A percentile compares a stretch with the other conserved stretches of the same genome.
Conservation (phyloP, 2,797 vertebrate species). For the Sebastes variabilis region DNA sequence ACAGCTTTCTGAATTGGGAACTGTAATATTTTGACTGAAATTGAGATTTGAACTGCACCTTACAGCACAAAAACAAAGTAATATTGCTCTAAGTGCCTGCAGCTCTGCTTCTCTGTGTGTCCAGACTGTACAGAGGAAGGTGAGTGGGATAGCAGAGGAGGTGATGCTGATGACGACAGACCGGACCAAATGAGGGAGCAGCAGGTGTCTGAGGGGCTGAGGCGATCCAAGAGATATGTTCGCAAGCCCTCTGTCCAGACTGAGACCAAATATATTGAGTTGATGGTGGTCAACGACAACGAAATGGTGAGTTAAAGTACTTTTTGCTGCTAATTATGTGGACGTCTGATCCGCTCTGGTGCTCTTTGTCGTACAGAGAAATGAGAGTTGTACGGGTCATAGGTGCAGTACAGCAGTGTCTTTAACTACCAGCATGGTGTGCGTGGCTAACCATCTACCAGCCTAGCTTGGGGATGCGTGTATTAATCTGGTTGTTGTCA, state of each 20-base stretch:
- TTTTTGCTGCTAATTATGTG: background rate
- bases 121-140: conserved; percentile 72
- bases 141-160: conserved; percentile 60
- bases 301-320: conserved; percentile 73
- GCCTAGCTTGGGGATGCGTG: background rate
- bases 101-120: conserved; percentile 44
- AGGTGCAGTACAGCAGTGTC: background rate
- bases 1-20: background rate
- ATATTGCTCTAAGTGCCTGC: conserved; percentile 6
- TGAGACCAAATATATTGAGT: conserved; percentile 97
- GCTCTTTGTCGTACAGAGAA: background rate
- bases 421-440: background rate
- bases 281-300: conserved; percentile 96
- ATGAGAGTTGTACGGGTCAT: background rate
- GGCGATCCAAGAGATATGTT: conserved; percentile 75
- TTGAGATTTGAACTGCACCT: background rate
- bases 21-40: background rate
- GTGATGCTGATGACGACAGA: conserved; percentile 45
- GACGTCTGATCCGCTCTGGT: background rate
- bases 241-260: conserved; percentile 90
- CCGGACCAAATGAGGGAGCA: conserved; percentile 45
- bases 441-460: background rate
- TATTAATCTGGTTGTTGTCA: background rate
- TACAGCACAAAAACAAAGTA: background rate
- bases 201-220: conserved; percentile 62